Base-by-base conservation (phyloP, 2,888 invertebrate genomes). In the Dolomedes plantarius region DNA sequence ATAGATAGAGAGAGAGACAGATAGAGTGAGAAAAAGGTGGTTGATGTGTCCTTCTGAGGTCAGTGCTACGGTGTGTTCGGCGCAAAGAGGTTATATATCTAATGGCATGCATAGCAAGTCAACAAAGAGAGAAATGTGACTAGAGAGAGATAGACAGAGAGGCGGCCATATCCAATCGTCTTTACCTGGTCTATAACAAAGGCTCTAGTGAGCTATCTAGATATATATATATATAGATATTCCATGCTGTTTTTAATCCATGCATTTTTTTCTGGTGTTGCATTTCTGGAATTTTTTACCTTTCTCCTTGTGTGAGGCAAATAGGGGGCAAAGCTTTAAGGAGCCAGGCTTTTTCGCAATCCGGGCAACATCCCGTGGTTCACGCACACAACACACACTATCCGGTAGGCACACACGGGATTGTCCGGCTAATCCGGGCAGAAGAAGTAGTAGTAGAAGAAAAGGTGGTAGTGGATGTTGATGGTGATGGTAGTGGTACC, bases 171-270 rank as follows among this genome's bases (percentile, higher is more conserved):
- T 36, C 75, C 74, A 72, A 23, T 39, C n/a, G 62, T 69, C 23
- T 72, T 67, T 65, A 72, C 65, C 68, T 77, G 65, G 62, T 82
- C 82, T 82, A 71, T n/a, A n/a, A 36, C 71, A 65, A 56, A 83
- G 71, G 41, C 76, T 76, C 71, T 62, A 76, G 62, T 72, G 65
- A 71, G 41, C 82, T 82, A 74, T 68, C 67, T 73, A 75, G n/a
- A n/a, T n/a, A n/a, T n/a, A n/a, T n/a, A n/a, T n/a, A n/a, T n/a
- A n/a, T n/a, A n/a, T n/a, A n/a, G n/a, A n/a, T n/a, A n/a, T n/a
- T 83, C 82, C 82, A 76, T 83, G 76, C 71, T 62, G 65, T 56
- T 39, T n/a, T 76, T 76, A 73, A 80, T 80, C 80, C 80, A 80
- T 80, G 80, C 80, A 80, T 72, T 76, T 28, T 46, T 46, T 64